Base-by-base conservation (phyloP, 1,140 invertebrate genomes). In the Formica exsecta region DNA sequence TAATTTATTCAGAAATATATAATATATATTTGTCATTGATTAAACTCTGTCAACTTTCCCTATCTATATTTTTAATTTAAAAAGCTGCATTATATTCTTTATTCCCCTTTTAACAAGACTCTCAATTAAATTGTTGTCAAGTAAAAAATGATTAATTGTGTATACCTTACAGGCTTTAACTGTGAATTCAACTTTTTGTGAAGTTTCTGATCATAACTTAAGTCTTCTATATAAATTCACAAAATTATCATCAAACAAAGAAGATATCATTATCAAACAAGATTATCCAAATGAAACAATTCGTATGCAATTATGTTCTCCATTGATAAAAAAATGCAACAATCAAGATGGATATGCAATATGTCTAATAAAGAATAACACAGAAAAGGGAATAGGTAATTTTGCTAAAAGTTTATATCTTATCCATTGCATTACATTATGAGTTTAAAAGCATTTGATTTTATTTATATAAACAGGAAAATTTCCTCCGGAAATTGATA, bases 361-460 rank as follows among this genome's bases (percentile, higher is more conserved):
- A 86, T 95, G 94, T 88, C 44, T 94, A 38, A 84, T 36, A 44
- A 87, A 57, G 61, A 85, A 90, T 32, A 74, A 90, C 11, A 25
- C 73, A 64, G 92, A 94, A 86, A 93, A 89, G 68, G 91, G 90
- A 71, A 89, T 94, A 90, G 94, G 94, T 95, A 89, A 65, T 25
- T 5, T 25, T 74, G 59, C 71, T 19, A 16, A 32, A 8, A 59
- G 38, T 51, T 38, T 38, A 76, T 54, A 59, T 64, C 70, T 51
- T 48, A 84, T 65, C 3, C 44, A 11, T 54, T 64, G n/a, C 16
- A 75, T 59, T 81, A 29, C 29, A 64, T 19, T 70, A 36, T 65
- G 13, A 79, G 3, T 64, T 8, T 73, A 71, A 36, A 86, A 62
- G 7, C 8, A 77, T 41, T 59, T 73, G 59, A 25, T 85, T 73